Conservation (phyloP, 2,113 vertebrate genomes). For the Cinclus cinclus region DNA sequence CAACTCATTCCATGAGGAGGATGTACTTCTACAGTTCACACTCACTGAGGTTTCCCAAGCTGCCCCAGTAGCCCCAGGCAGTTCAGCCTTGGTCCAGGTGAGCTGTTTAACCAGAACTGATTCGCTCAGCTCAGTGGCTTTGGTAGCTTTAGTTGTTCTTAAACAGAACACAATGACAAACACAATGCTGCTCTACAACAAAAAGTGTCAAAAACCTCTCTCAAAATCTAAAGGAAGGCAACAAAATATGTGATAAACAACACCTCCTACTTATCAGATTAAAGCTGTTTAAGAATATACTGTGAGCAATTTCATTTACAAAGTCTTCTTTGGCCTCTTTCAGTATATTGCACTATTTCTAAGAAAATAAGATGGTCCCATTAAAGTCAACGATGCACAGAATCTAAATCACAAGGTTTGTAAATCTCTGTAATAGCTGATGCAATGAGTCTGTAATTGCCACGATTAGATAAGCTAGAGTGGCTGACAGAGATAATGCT, state of each 20-base stretch:
- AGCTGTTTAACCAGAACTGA: background rate
- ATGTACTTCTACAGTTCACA: background rate
- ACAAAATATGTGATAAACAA: background rate
- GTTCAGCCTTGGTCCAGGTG: background rate
- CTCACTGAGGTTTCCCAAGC: background rate
- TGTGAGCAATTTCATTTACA: background rate
- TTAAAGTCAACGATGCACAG: background rate
- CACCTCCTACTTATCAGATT: background rate
- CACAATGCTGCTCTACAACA: background rate
- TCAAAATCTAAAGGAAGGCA: background rate
- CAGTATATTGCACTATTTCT: background rate
- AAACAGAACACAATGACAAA: background rate
- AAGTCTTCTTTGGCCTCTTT: background rate
- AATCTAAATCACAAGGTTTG: constrained; percentile 8
- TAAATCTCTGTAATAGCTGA: constrained; percentile 43
- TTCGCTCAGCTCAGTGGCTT: background rate
- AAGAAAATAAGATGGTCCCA: background rate
- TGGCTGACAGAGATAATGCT: constrained; percentile 32
- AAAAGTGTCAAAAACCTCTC: background rate
- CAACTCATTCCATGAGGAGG: background rate
- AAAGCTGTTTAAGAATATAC: background rate
- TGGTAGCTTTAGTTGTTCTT: background rate
- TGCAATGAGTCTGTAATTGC: constrained; percentile 61
- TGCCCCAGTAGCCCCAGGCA: background rate
- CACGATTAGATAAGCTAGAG: constrained; percentile 33